Evolutionary conservation across 2,888 invertebrate genomes (phyloP), one percentile per base, ranked within the genome.

Genomic region (Dromius quadrimaculatus): DNA sequence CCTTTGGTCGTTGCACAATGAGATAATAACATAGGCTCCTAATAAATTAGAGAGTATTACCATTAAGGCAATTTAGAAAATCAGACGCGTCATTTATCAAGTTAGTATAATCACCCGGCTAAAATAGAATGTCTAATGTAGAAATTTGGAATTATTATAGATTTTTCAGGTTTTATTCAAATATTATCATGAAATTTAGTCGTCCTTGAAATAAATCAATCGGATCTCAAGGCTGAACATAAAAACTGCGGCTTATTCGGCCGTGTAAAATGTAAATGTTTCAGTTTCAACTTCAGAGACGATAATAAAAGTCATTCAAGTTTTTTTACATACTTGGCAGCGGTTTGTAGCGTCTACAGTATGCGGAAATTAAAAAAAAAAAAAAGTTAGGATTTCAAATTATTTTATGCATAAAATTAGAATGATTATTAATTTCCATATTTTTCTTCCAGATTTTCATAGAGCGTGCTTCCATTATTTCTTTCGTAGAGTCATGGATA

Each of bases 401-500:
- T n/a, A n/a, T n/a, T n/a, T n/a, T n/a, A n/a, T n/a, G n/a, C n/a
- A 4, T 4, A 15, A 41, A 5, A 41, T 2, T 43, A 19, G n/a
- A 6, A 2, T 19, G 1, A 2, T 19, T 43, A 19, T 17, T 43
- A 19, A 43, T 43, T 43, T n/a, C 2, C 1, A 4, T 15, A n/a
- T 54, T 3, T 65, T 65, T 32, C 13, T 68, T 68, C 3, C 59
- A 68, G 68, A 68, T 59, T 59, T 57, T 45, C 57, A 59, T 17
- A 34, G 34, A 68, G 68, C 11, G 43, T 45, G 34, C 50, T 54
- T 54, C 50, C 41, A 43, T 38, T 20, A 20, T 59, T 34, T 59
- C 59, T 68, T 43, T 36, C 17, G 41, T 15, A 41, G 32, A 43
- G 68, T 68, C 59, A 68, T 68, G 68, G 68, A 68, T 68, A 68